Conservation (phyloP, 2,113 vertebrate genomes). For the Cryptomyrus ogoouensis region DNA sequence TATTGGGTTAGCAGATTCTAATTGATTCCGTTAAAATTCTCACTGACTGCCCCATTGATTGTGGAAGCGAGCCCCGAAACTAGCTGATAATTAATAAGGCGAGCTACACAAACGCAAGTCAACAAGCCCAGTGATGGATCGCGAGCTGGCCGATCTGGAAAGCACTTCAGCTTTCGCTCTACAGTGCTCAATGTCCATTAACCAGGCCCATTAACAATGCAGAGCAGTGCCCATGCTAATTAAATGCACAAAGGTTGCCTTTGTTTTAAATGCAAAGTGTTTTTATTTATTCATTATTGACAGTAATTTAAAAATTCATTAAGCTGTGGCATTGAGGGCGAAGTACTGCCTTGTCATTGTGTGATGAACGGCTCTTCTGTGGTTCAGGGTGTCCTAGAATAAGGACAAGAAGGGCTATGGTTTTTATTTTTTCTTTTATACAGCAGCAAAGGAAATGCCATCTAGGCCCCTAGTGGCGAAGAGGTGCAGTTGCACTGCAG, state of each 20-base stretch:
- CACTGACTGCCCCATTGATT: slow-evolving; percentile 31
- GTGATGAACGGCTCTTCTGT: slow-evolving; percentile 8
- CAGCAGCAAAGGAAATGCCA: background rate
- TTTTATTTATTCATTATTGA: slow-evolving; percentile 50
- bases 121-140: slow-evolving; percentile 68
- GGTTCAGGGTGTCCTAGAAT: background rate
- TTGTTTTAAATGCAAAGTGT: slow-evolving; percentile 44
- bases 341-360: slow-evolving; percentile 1
- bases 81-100: slow-evolving; percentile 72
- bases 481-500: background rate
- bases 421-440: background rate
- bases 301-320: slow-evolving; percentile 57
- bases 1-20: slow-evolving; percentile 41
- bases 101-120: slow-evolving; percentile 59
- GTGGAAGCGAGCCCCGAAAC: slow-evolving; percentile 41
- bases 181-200: slow-evolving; percentile 50
- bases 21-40: slow-evolving; percentile 39
- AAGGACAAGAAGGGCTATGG: background rate
- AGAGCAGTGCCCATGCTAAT: slow-evolving; percentile 46
- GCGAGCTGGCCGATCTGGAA: slow-evolving; percentile 48
- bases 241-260: slow-evolving; percentile 44
- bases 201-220: slow-evolving; percentile 52
- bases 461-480: background rate
- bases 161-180: slow-evolving; percentile 28
- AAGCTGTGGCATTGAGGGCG: slow-evolving; percentile 30